A percentile compares a stretch with the other conserved stretches of the same genome.
Conservation (phyloP, 2,888 invertebrate species). For the Minunthozetes semirufus region DNA sequence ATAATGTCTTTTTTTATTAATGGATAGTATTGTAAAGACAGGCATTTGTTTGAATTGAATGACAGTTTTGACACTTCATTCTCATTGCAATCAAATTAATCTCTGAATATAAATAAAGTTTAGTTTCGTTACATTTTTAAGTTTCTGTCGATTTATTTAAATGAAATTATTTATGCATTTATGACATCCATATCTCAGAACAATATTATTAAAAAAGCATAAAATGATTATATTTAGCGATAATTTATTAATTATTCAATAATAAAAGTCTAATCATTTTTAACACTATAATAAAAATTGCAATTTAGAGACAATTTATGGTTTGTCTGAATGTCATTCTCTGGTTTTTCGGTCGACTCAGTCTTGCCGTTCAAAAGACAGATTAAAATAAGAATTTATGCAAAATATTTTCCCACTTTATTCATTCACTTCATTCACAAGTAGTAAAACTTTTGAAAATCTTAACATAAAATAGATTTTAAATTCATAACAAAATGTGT, state of each 20-base stretch:
- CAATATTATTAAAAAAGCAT: background rate
- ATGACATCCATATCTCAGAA: background rate
- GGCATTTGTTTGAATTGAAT: background rate
- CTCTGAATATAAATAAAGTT: background rate
- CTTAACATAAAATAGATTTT: background rate
- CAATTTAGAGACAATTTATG: constrained; percentile 25
- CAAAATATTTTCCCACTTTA: constrained; percentile 20
- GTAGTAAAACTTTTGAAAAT: background rate
- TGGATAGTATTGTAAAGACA: background rate
- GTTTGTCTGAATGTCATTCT: constrained; percentile 8
- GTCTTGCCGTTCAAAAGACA: background rate
- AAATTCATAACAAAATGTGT: constrained; percentile 8
- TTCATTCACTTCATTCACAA: constrained; percentile 22
- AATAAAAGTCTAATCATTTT: constrained; percentile 8
- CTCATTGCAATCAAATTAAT: background rate
- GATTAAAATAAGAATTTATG: constrained; percentile 12
- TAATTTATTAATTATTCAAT: constrained; percentile 22
- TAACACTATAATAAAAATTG: constrained; percentile 2
- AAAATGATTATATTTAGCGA: constrained; percentile 4
- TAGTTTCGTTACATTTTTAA: background rate
- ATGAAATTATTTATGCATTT: background rate
- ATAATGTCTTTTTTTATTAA: constrained; percentile 4
- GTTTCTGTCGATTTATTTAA: background rate
- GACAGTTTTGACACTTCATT: background rate
- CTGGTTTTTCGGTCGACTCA: constrained; percentile 2